Percentiles rank a stretch among this genome's conserved stretches.
Evolutionary conservation across 1,140 invertebrate species (phyloP).

Genomic region (Pseudoatta argentina): DNA sequence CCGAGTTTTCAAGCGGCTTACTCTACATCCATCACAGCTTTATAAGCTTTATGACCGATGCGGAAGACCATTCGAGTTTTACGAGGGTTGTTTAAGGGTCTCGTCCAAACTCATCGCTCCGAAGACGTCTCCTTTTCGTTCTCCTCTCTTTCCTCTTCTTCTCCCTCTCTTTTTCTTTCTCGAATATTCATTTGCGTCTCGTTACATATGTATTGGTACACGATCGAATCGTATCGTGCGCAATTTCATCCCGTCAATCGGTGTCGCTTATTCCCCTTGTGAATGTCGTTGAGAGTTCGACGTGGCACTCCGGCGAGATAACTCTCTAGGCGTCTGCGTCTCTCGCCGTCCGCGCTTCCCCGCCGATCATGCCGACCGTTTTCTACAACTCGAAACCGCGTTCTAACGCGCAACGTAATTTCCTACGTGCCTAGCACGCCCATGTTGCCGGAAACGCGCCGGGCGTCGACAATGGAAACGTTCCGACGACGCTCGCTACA

Average conservation of each 20-base stretch:
- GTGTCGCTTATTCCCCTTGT: constrained; percentile 39
- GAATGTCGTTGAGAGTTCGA: constrained; percentile 50
- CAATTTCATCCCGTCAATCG: constrained; percentile 55
- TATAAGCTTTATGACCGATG: constrained; percentile 69
- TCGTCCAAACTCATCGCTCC: constrained; percentile 1
- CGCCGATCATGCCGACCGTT: constrained; percentile 49
- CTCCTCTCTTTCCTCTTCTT: not conserved
- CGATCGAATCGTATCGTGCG: constrained; percentile 2
- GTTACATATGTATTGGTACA: not conserved
- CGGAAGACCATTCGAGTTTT: constrained; percentile 63
- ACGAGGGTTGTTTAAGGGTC: constrained; percentile 68
- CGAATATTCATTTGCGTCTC: constrained; percentile 18
- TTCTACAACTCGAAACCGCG: constrained; percentile 67
- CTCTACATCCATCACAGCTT: constrained; percentile 30
- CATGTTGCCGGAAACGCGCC: constrained; percentile 65
- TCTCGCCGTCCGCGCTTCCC: not conserved
- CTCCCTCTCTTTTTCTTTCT: not conserved
- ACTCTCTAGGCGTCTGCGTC: constrained; percentile 26
- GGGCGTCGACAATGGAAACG: constrained; percentile 65
- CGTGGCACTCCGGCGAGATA: constrained; percentile 40
- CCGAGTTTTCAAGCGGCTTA: not conserved
- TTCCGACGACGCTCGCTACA: constrained; percentile 37
- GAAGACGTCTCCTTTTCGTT: not conserved
- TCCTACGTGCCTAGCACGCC: constrained; percentile 70
- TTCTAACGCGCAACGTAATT: constrained; percentile 75